Evolutionary conservation across 2,797 vertebrate species (phyloP).

Genomic region (Babyrousa celebensis): DNA sequence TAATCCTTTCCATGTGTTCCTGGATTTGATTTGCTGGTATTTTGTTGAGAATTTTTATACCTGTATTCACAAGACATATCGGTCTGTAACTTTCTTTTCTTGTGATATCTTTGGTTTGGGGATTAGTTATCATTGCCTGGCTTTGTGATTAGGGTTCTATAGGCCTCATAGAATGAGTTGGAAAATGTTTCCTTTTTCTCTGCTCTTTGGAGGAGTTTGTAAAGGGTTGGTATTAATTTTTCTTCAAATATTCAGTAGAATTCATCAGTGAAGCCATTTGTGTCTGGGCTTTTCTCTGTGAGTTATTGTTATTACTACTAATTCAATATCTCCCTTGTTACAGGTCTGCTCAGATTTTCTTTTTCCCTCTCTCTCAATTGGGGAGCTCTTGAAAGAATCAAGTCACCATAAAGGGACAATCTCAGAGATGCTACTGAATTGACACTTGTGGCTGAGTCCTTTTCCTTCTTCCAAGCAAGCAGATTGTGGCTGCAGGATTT

Average conservation of each 20-base stretch:
- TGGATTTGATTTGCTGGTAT: neutral
- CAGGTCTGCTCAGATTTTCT: constrained; percentile 9
- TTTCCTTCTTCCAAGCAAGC: neutral
- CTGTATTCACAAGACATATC: neutral
- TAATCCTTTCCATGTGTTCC: constrained; percentile 9
- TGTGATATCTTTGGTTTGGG: neutral
- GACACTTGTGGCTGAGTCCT: neutral
- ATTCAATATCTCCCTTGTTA: neutral
- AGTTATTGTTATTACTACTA: neutral
- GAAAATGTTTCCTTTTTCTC: neutral
- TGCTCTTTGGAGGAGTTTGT: neutral
- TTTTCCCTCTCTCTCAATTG: neutral
- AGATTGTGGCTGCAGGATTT: neutral
- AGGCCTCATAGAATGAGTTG: neutral
- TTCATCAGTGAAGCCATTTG: neutral
- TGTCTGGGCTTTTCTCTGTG: neutral
- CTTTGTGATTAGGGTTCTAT: neutral
- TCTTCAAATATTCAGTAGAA: constrained; percentile 2
- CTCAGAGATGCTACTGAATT: neutral
- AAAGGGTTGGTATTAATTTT: neutral
- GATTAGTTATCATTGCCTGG: neutral
- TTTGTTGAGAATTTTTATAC: constrained; percentile 10
- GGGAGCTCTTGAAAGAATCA: constrained; percentile 12
- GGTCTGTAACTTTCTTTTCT: neutral
- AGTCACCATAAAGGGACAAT: neutral